Evolutionary conservation across 2,113 vertebrate species (phyloP).

Genomic region (Alethe diademata): DNA sequence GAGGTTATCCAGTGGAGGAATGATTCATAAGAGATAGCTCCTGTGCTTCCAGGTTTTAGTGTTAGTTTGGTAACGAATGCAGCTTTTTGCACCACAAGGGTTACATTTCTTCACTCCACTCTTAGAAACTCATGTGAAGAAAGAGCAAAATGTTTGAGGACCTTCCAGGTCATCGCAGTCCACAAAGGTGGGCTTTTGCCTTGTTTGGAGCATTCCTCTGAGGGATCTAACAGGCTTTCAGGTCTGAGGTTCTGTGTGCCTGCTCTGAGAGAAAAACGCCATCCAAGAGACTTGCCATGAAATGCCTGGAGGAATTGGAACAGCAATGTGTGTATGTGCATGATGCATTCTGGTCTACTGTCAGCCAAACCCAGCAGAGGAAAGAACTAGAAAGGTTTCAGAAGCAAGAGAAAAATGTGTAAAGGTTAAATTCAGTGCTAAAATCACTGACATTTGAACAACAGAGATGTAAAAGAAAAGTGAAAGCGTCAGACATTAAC

Average conservation of each 20-base stretch:
- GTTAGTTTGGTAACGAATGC: neutral
- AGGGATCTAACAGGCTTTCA: neutral
- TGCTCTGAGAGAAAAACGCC: neutral
- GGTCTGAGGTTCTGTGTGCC: neutral
- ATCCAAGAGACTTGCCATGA: neutral
- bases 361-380: slow-evolving; percentile 20
- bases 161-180: neutral
- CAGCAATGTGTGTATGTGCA: neutral
- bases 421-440: slow-evolving; percentile 70
- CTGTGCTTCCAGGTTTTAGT: neutral
- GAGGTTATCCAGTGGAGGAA: neutral
- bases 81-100: neutral
- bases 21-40: neutral
- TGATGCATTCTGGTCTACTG: neutral
- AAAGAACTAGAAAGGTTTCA: slow-evolving; percentile 19
- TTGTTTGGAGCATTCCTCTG: neutral
- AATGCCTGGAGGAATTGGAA: slow-evolving; percentile 22
- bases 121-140: neutral
- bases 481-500: slow-evolving; percentile 34
- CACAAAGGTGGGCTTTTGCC: neutral
- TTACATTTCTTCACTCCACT: neutral
- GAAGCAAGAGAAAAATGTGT: slow-evolving; percentile 13
- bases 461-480: slow-evolving; percentile 48
- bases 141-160: neutral
- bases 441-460: slow-evolving; percentile 74